Evolutionary conservation across 2,888 invertebrate species (phyloP), one percentile per base, ranked within the genome.

Genomic region (Tortricodes alternella): DNA sequence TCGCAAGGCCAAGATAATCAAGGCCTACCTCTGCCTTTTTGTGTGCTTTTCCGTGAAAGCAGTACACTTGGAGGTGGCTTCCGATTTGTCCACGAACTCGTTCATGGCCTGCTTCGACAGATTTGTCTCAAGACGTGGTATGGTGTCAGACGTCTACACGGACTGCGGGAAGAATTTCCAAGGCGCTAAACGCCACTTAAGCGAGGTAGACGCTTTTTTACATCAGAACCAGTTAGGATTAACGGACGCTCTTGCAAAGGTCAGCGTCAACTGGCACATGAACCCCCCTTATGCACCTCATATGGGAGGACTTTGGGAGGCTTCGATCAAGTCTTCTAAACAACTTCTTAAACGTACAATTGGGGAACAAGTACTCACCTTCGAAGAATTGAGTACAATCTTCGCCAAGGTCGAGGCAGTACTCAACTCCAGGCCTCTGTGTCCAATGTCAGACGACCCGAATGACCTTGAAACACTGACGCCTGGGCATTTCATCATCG

Each of bases 271-370:
- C 2, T 56, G 49, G 34, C 39, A 48, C 5, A 39, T 48, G 7
- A 41, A 34, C 11, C 55, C 55, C 5, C 19, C 19, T 3, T 46
- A 39, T 15, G 27, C 39, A 2, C 39, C 46, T 1, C 21, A 18
- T 27, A 39, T 37, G 11, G 65, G 62, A 2, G 62, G 62, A n/a
- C 37, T 65, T 2, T 61, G 44, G 18, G 63, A 66, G 24, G 51
- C 51, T 15, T 59, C 37, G 0, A 55, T 64, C 6, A 66, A 64
- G 46, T 57, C 58, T 1, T 50, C 59, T 1, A 65, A 65, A 49
- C 24, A 44, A 8, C 59, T 60, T 39, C 29, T 64, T 6, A 58
- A 32, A 13, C 55, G 58, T 3, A 51, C 48, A 1, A 44, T 56
- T 1, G 59, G 56, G 18, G 46, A 49, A 13, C 27, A 38, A 18